Evolutionary conservation across 2,888 invertebrate species (phyloP).

Genomic region (Drosophila paranaensis): DNA sequence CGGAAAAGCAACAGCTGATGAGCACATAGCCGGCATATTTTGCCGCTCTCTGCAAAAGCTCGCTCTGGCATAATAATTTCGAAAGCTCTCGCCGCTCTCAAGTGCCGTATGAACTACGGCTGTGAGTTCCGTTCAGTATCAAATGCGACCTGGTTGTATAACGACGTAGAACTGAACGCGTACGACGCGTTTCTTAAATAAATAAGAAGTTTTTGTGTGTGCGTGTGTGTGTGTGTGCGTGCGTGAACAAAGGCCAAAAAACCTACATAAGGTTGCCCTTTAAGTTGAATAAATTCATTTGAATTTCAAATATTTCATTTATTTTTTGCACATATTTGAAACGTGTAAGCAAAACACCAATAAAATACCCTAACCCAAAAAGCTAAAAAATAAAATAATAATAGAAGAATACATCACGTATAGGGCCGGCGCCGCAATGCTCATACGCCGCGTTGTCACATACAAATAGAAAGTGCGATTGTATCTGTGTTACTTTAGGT

Average conservation of each 20-base stretch:
- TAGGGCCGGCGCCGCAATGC: conserved; percentile 42
- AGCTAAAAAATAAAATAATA: neutral
- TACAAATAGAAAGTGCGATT: conserved; percentile 55
- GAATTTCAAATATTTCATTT: conserved; percentile 20
- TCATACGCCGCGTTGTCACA: conserved; percentile 64
- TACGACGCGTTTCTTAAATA: conserved; percentile 32
- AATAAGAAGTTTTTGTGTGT: conserved; percentile 37
- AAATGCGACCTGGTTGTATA: conserved; percentile 83
- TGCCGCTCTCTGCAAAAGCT: conserved; percentile 10
- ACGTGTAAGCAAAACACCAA: conserved; percentile 41
- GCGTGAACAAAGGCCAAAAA: conserved; percentile 47
- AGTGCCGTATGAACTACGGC: conserved; percentile 9
- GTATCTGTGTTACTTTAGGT: conserved; percentile 25
- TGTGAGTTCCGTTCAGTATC: conserved; percentile 64
- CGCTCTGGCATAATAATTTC: conserved; percentile 1
- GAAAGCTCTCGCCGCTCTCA: conserved; percentile 58
- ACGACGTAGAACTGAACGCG: conserved; percentile 68
- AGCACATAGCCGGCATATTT: conserved; percentile 50
- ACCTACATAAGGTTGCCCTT: conserved; percentile 42
- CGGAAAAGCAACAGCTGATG: conserved; percentile 59
- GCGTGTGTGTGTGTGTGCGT: conserved; percentile 31
- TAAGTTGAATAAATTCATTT: conserved; percentile 28
- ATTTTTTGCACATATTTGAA: conserved; percentile 29
- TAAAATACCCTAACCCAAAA: conserved; percentile 13
- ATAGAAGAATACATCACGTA: conserved; percentile 13